Base-by-base conservation (phyloP, 2,888 invertebrate genomes). In the Chrysolina americana region DNA sequence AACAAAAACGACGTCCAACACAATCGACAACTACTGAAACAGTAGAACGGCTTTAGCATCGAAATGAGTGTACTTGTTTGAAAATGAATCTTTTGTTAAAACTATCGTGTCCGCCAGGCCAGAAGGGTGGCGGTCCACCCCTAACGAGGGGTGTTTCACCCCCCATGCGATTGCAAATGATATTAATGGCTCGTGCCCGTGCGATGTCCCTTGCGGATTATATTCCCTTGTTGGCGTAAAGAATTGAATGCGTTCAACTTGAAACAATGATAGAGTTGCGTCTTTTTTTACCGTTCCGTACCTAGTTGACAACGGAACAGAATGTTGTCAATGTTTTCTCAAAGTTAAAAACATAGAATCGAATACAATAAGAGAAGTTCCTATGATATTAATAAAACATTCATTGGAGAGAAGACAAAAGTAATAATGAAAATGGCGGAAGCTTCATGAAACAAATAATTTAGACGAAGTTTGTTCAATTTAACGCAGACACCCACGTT, bases 61-160 rank as follows among this genome's bases (percentile, higher is more conserved):
- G 36, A 59, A 56, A 53, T 53, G 13, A 53, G 11, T 53, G 53
- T 59, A 59, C 59, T 59, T 59, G 68, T 68, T 68, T 53, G 41
- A 41, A 50, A 68, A 53, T 68, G 68, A 68, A 53, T 68, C 53
- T 53, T 53, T 53, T 68, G 68, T 53, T 41, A 53, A 41, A 53
- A 68, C 19, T 68, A 50, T 50, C 41, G 53, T 68, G 41, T 41
- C 53, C 10, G 50, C 50, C 48, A 41, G 66, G 50, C 50, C 48
- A 41, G 66, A 68, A 68, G 68, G 68, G 68, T 68, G 68, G 68
- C 56, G 68, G 68, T 53, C 68, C 68, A 68, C 68, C 68, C 68
- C 68, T 68, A 68, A 68, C 68, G 41, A 68, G 41, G 53, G 68
- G 68, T 53, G 68, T 41, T 68, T 36, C 68, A 68, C 53, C 68